phyloP scores from a whole-genome alignment of 2,888 invertebrate genomes.

The Eledone cirrhosa region DNA sequence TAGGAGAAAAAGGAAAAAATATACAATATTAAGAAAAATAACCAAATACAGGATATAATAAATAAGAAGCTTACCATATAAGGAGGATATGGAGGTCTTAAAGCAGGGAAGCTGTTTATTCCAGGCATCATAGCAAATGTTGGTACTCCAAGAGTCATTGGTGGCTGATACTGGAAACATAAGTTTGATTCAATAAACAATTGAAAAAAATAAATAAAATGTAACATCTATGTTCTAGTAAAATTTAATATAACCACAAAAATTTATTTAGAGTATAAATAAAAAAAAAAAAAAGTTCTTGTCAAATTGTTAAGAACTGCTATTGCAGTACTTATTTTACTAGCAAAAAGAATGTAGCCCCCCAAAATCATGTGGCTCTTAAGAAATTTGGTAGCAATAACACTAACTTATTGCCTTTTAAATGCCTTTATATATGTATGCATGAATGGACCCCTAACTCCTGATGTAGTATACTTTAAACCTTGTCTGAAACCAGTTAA shows the following conservation, averaged over 20 bases:
- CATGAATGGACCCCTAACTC: too few relatives aligned
- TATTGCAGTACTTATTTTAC: neutral
- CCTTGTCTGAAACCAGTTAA: too few relatives aligned
- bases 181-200: neutral
- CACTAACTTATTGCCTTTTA: too few relatives aligned
- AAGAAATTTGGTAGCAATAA: too few relatives aligned
- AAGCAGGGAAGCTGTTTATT: conserved; percentile 38
- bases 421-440: too few relatives aligned
- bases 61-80: conserved; percentile 39
- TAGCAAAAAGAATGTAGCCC: neutral
- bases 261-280: neutral
- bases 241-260: neutral
- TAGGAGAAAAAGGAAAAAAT: too few relatives aligned
- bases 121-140: conserved; percentile 43
- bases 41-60: neutral
- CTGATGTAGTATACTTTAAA: too few relatives aligned
- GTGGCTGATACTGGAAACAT: conserved; percentile 36
- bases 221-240: neutral
- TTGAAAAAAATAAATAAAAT: neutral
- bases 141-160: conserved; percentile 41
- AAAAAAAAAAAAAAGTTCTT: neutral
- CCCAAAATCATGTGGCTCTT: neutral
- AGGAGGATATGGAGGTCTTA: conserved; percentile 30
- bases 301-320: neutral
- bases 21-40: too few relatives aligned